Evolutionary conservation across 2,888 invertebrate genomes (phyloP).

Genomic region (Hirtodrosophila histrioides): DNA sequence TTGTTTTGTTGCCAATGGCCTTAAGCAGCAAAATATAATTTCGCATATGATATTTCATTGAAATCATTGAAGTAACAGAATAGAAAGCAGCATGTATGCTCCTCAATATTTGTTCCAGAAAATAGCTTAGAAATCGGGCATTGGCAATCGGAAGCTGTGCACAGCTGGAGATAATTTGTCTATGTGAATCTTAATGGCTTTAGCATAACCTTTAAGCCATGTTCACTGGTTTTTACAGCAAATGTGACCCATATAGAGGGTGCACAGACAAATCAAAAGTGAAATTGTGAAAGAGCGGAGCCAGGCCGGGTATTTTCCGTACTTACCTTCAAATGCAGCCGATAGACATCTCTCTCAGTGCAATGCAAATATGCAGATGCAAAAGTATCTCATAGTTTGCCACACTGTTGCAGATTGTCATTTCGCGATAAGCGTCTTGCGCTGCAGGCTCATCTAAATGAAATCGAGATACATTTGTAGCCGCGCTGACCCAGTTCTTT

Average conservation of each 20-base stretch:
- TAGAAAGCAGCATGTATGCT: conserved; percentile 30
- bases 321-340: conserved; percentile 69
- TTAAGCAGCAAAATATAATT: conserved; percentile 10
- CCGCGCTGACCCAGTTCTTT: conserved; percentile 69
- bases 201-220: conserved; percentile 52
- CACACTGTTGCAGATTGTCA: conserved; percentile 59
- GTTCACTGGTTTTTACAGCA: conserved; percentile 14
- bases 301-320: conserved; percentile 12
- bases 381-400: conserved; percentile 56
- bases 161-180: conserved; percentile 39
- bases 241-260: conserved; percentile 58
- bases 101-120: no score
- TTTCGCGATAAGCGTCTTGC: conserved; percentile 61
- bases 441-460: conserved; percentile 65
- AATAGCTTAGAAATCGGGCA: not conserved
- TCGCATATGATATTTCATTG: conserved; percentile 17
- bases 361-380: conserved; percentile 50
- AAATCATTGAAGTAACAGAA: conserved; percentile 21
- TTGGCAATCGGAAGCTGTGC: conserved; percentile 19
- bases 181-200: conserved; percentile 12
- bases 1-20: conserved; percentile 5
- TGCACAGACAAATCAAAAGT: conserved; percentile 63
- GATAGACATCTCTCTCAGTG: conserved; percentile 72
- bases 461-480: conserved; percentile 78
- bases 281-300: conserved; percentile 45